Evolutionary conservation across 2,888 invertebrate species (phyloP), one percentile per base, ranked within the genome.

Genomic region (Coenonympha arcania): DNA sequence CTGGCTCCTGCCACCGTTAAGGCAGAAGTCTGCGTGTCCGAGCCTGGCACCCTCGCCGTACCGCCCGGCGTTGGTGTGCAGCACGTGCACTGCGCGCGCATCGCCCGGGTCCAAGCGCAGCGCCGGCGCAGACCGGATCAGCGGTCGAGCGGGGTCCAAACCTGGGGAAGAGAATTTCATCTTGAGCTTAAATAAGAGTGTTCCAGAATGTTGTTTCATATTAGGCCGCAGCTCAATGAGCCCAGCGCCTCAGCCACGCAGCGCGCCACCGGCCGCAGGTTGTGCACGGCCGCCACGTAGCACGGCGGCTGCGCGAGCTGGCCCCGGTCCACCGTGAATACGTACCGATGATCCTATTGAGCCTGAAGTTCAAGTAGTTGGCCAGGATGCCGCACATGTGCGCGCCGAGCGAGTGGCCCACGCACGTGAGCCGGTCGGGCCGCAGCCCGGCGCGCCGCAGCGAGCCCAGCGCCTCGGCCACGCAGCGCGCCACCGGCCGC

Each of bases 11-110:
- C 93, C 93, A 0, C 93, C 93, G 66, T 93, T 94, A 30, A 93
- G 89, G 65, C 93, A 93, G 76, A 94, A 92, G 78, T 93, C 93
- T 0, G 93, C 92, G 68, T 93, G 92, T 0, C 93, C 93, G 3
- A 91, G 87, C 3, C 90, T 82, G 4, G 92, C 91, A 1, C 88
- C 88, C 70, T 93, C 93, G 0, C 93, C 93, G 72, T 93, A 94
- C 54, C 90, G 89, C 0, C 93, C 93, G 0, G 93, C 93, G 70
- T 93, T 93, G 0, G 93, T 93, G 68, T 93, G 94, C 18, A 93
- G 86, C 15, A 93, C 91, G 71, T 93, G 91, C 2, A 94, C 94
- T 0, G 92, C 91, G 50, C 90, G 88, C 2, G 94, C 94, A 65
- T 93, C 92, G 0, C 93, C 92, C 39, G 90, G 89, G 69, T 90